Percentiles rank a stretch among this genome's conserved stretches.
Conservation (phyloP, 2,888 invertebrate genomes). For the Rosalia funebris region DNA sequence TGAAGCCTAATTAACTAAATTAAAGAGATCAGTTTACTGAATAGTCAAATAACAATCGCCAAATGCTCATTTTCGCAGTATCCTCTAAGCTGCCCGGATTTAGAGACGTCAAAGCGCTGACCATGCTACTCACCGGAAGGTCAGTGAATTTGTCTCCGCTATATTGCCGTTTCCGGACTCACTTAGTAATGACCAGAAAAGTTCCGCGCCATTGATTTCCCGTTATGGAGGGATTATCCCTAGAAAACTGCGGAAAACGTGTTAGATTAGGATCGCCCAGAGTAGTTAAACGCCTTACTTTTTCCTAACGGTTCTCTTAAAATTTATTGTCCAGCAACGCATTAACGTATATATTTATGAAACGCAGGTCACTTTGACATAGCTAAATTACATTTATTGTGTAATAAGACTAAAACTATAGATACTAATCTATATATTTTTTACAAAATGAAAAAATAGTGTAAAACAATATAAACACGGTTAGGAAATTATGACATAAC, state of each 20-base stretch:
- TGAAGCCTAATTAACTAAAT: constrained; percentile 1
- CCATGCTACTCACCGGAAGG: constrained; percentile 52
- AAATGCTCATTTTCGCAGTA: not conserved
- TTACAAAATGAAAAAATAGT: too few species aligned
- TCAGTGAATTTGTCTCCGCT: constrained; percentile 52
- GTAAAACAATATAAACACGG: too few species aligned
- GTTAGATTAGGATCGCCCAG: constrained; percentile 11
- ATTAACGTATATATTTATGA: not conserved
- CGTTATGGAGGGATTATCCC: constrained; percentile 43
- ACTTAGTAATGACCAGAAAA: constrained; percentile 50
- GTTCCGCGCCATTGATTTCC: constrained; percentile 48
- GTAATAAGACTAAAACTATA: too few species aligned
- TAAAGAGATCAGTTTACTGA: not conserved
- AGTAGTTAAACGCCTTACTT: not conserved
- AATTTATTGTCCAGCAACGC: not conserved
- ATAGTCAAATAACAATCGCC: not conserved
- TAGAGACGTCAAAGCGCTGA: constrained; percentile 28
- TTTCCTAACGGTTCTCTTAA: not conserved
- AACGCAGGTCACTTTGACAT: too few species aligned
- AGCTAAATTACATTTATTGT: too few species aligned
- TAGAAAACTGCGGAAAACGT: constrained; percentile 16
- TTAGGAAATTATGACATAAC: too few species aligned
- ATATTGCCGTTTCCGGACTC: constrained; percentile 54
- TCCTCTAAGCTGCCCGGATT: not conserved
- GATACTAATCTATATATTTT: too few species aligned